phyloP scores from a whole-genome alignment of 2,888 invertebrate species.

The Nasonia oneida region DNA sequence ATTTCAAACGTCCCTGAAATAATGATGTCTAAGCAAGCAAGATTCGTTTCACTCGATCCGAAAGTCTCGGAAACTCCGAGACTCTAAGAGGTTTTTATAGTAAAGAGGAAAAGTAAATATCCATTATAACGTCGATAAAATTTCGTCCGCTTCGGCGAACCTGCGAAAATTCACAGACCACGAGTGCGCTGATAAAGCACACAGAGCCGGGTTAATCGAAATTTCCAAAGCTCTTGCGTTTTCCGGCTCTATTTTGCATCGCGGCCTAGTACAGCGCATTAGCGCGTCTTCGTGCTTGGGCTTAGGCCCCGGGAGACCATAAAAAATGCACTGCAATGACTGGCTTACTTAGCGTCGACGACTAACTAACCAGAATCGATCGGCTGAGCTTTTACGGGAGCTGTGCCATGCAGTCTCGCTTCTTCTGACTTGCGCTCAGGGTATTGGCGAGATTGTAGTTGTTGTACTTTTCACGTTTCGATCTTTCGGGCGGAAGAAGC shows the following conservation, averaged over 20 bases:
- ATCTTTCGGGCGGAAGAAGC: background rate
- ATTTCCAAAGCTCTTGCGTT: background rate
- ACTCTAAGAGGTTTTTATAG: background rate
- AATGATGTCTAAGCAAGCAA: background rate
- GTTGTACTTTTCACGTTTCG: background rate
- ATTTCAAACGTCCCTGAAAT: background rate
- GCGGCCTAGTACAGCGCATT: background rate
- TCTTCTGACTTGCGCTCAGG: background rate
- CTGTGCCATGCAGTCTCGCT: background rate
- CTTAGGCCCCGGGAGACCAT: background rate
- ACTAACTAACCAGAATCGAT: conserved; percentile 7
- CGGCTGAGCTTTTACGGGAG: background rate
- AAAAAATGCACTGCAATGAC: background rate
- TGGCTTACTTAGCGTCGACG: conserved; percentile 8
- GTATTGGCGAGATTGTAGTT: background rate
- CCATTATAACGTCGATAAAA: conserved; percentile 14
- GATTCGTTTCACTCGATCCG: background rate
- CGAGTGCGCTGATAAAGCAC: background rate
- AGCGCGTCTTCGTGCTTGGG: conserved; percentile 4
- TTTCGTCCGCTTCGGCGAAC: background rate
- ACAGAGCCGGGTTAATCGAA: background rate
- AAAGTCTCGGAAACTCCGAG: background rate
- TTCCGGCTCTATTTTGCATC: background rate
- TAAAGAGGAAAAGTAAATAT: background rate
- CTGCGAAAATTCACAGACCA: background rate